Evolutionary conservation across 2,888 invertebrate species (phyloP).

Genomic region (Diloba caeruleocephala): DNA sequence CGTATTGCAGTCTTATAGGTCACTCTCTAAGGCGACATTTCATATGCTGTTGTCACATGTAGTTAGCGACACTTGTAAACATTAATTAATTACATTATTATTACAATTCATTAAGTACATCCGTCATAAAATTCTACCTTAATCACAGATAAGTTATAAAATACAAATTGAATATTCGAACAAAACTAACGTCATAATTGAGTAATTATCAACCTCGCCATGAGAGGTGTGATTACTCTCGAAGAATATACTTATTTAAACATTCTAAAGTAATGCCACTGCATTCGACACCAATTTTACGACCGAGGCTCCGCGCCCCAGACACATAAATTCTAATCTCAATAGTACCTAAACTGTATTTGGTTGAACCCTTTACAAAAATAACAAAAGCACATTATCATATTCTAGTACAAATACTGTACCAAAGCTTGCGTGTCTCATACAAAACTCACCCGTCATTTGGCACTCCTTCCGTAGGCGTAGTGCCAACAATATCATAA

Average conservation of each 20-base stretch:
- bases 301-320: no score
- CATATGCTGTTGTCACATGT: not conserved
- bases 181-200: no score
- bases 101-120: no score
- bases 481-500: conserved; percentile 62
- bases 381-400: conserved; percentile 27
- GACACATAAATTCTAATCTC: conserved; percentile 45
- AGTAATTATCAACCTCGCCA: no score
- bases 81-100: no score
- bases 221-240: no score
- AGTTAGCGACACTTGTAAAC: no score
- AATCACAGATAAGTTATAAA: no score
- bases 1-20: conserved; percentile 1
- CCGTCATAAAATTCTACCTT: no score
- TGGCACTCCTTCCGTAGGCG: conserved; percentile 68
- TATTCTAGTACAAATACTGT: conserved; percentile 42
- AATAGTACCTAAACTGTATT: conserved; percentile 25
- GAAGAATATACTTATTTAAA: not conserved
- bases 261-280: not conserved
- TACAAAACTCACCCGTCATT: conserved; percentile 56
- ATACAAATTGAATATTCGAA: no score
- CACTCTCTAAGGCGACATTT: conserved; percentile 2
- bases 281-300: not conserved
- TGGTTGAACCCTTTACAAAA: conserved; percentile 34
- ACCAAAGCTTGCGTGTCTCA: conserved; percentile 55